Evolutionary conservation across 2,113 vertebrate species (phyloP), one percentile per base, ranked within the genome.

Genomic region (Peromyscus leucopus): DNA sequence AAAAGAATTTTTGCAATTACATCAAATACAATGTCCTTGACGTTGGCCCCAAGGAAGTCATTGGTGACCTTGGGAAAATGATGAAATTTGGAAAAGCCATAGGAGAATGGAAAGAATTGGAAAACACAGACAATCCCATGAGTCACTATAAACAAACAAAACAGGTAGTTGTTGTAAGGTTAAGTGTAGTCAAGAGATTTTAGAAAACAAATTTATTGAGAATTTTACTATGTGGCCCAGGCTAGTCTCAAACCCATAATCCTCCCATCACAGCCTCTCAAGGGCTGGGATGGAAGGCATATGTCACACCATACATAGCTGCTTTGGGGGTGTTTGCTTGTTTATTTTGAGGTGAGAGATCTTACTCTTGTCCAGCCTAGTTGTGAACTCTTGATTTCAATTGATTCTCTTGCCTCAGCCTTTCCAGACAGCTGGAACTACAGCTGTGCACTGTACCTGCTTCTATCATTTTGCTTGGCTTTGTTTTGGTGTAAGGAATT

Each of bases 401-500:
- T 48, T 74, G 46, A 93, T 33, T 48, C 33, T 86, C 39, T 12
- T 55, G 28, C 46, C 26, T 78, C 59, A 36, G 59, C 36, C 61
- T 87, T 48, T 36, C 46, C 19, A 82, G 72, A 19, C 26, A 46
- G 5, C 31, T 33, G 57, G 24, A 13, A 57, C 61, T 36, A 89
- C 2, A 78, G 33, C 26, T 67, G 22, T 33, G 36, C 22, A 31
- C 33, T 26, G 17, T 24, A 69, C 46, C 83, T 39, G 84, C 42
- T 21, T 65, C 57, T 75, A 5, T 15, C 1, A 48, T 36, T 67
- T 90, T 16, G 15, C 39, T 86, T 19, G 22, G 42, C 26, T 72
- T 94, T 71, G 42, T 83, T 36, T 85, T 57, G 33, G n/a, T 67
- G 42, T 90, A 72, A 93, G 80, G 24, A 95, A 84, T 71, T 93